Evolutionary conservation across 2,888 invertebrate species (phyloP).

Genomic region (Oligia latruncula): DNA sequence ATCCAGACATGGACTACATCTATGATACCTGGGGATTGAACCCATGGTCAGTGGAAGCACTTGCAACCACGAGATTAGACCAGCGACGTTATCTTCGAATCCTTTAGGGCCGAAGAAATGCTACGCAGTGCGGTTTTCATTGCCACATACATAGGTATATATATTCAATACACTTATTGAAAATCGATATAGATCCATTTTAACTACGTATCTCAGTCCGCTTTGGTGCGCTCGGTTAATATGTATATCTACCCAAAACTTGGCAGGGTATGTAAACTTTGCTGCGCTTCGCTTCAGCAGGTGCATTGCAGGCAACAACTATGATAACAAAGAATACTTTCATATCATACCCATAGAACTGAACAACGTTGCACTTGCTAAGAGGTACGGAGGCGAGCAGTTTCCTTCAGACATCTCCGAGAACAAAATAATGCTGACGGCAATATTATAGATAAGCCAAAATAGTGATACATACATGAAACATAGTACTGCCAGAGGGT

Average conservation of each 20-base stretch:
- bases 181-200: not conserved
- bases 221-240: not conserved
- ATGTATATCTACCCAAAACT: not conserved
- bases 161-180: not conserved
- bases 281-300: not conserved
- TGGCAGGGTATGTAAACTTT: not conserved
- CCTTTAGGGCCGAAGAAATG: not conserved
- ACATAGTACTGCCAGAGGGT: not conserved
- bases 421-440: not conserved
- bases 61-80: not conserved
- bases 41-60: not conserved
- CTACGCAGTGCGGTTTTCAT: not conserved
- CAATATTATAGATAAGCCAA: slow-evolving; percentile 4
- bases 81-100: not conserved
- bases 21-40: not conserved
- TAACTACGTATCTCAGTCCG: no score
- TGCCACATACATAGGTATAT: no score
- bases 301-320: not conserved
- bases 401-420: not conserved
- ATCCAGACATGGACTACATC: not conserved
- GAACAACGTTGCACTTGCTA: not conserved
- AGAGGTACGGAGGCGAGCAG: not conserved
- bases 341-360: slow-evolving; percentile 2
- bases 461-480: slow-evolving; percentile 9
- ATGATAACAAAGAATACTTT: not conserved